Base-by-base conservation (phyloP, 2,113 vertebrate species). In the Myanophis thanlyinensis region DNA sequence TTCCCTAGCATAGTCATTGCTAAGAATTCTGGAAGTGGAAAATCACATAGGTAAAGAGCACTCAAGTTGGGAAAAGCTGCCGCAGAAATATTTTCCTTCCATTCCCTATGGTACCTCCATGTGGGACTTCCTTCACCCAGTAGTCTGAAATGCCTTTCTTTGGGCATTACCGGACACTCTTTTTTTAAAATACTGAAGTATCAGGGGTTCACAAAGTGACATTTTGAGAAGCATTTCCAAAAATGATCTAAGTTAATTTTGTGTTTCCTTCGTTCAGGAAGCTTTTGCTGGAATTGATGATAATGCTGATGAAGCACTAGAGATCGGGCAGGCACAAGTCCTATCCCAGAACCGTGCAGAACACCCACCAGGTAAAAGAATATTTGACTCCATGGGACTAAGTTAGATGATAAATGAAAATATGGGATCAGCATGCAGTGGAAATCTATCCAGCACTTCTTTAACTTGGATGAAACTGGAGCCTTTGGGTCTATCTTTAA, bases 261-360 rank as follows among this genome's bases (percentile, higher is more conserved):
- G 0, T 73, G 46, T 23, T 46, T 0, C 25, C 54, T 88, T 20
- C 84, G 10, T 89, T 18, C 53, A 99, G 99, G 98, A 98, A 0
- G 98, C 98, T 87, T 99, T 99, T 40, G 97, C 98, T 0, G 98
- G 98, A 92, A 97, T 99, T 0, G 97, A 98, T 91, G 97, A 99
- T 0, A 98, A 99, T 0, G 98, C 97, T 0, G 98, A 99, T 0
- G 98, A 98, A 62, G 95, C 97, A n/a, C 95, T 97, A 18, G 99
- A 99, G 96, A 98, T 99, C 85, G 94, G 91, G 27, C 99, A 99
- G 96, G 97, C 98, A 0, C 98, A 98, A 95, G 94, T 97, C 90
- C 96, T 99, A 84, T 97, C 96, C 44, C 94, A 94, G 97, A 97
- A 40, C 91, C 96, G 93, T 85, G 93, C 5, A 0, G 56, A 95